phyloP scores from a whole-genome alignment of 2,888 invertebrate genomes.

The Agrochola lota region DNA sequence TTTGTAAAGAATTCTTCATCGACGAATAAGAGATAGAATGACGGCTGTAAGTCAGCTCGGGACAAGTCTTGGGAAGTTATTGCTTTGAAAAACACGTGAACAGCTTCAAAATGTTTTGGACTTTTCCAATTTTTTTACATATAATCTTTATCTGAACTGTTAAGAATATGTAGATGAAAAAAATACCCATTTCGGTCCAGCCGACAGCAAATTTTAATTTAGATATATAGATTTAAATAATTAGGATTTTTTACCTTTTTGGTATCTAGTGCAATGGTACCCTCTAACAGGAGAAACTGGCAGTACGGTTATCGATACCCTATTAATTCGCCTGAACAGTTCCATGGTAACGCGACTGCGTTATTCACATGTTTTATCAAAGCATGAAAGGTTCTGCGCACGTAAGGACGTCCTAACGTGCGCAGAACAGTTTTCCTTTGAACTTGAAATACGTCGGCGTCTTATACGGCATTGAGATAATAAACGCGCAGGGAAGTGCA shows the following conservation, averaged over 20 bases:
- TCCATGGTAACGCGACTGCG: no score
- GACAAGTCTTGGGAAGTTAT: no score
- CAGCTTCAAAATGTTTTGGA: background rate
- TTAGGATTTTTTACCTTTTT: no score
- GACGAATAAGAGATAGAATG: background rate
- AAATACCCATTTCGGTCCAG: background rate
- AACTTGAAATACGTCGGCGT: background rate
- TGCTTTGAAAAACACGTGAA: background rate
- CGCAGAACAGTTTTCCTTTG: background rate
- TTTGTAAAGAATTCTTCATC: background rate
- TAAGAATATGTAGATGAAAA: no score
- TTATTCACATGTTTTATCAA: background rate
- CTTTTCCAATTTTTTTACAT: no score
- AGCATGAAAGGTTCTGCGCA: background rate
- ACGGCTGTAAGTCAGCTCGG: background rate
- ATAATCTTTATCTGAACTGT: no score
- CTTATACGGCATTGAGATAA: slow-evolving; percentile 3
- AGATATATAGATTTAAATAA: background rate
- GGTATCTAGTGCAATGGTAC: no score
- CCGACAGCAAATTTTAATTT: background rate
- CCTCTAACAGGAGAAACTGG: background rate
- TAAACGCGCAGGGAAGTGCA: slow-evolving; percentile 2
- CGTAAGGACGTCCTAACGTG: no score
- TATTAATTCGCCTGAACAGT: background rate
- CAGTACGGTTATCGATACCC: background rate